Percentiles rank a stretch among this genome's conserved stretches.
Conservation (phyloP, 2,113 vertebrate genomes). For the Chloroceryle aenea region DNA sequence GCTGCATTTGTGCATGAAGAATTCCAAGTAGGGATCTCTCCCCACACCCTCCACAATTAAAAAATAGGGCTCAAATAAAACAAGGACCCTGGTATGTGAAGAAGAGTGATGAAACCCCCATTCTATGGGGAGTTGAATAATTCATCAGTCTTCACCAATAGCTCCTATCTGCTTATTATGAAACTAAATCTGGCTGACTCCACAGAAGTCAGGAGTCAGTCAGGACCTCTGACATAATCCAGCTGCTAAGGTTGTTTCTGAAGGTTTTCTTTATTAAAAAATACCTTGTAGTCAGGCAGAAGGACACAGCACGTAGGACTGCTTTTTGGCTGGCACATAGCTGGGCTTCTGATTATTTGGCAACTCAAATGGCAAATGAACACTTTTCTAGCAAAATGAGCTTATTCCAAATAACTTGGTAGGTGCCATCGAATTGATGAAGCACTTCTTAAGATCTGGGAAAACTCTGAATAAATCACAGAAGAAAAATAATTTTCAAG, state of each 20-base stretch:
- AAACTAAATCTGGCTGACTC: not conserved
- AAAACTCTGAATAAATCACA: not conserved
- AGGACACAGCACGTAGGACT: not conserved
- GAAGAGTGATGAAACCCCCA: not conserved
- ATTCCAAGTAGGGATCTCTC: not conserved
- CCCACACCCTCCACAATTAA: not conserved
- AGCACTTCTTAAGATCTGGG: not conserved
- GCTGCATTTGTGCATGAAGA: not conserved
- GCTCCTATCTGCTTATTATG: not conserved
- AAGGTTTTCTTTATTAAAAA: not conserved
- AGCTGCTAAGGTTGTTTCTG: not conserved
- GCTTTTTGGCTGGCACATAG: not conserved
- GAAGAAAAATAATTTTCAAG: not conserved
- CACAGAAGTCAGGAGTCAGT: not conserved
- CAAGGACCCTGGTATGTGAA: not conserved
- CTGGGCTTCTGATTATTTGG: conserved; percentile 1
- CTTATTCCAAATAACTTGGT: conserved; percentile 42
- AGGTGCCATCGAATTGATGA: not conserved
- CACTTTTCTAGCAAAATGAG: conserved; percentile 21
- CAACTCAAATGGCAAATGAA: conserved; percentile 42
- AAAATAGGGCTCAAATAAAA: not conserved
- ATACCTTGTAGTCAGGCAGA: not conserved
- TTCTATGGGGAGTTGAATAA: not conserved
- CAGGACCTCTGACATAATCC: not conserved
- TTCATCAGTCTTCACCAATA: not conserved